phyloP scores from a whole-genome alignment of 2,797 vertebrate genomes.

The Neosilurus mollespiculum region DNA sequence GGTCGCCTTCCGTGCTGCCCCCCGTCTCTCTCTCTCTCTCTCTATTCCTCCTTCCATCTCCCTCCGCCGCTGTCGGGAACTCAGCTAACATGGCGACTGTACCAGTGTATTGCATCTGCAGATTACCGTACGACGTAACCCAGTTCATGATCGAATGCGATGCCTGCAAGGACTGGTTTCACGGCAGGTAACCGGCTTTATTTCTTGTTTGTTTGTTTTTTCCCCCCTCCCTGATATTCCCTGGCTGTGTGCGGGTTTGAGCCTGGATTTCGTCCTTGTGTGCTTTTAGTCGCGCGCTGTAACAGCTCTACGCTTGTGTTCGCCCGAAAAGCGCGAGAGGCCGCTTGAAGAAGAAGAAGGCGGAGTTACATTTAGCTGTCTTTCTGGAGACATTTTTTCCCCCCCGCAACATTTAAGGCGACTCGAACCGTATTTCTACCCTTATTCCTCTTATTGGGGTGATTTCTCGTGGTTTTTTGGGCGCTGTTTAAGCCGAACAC shows the following conservation, averaged over 20 bases:
- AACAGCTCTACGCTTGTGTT: constrained; percentile 64
- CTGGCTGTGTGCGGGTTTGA: constrained; percentile 45
- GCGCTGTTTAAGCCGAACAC: neutral
- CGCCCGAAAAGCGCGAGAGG: constrained; percentile 65
- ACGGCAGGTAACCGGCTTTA: constrained; percentile 85
- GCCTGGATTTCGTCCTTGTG: constrained; percentile 66
- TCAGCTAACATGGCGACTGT: constrained; percentile 97
- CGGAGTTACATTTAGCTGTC: constrained; percentile 74
- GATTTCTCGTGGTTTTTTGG: neutral
- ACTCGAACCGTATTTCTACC: neutral
- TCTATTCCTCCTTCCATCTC: constrained; percentile 61
- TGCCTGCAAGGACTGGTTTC: constrained; percentile 97
- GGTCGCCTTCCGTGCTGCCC: constrained; percentile 72
- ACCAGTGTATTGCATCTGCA: constrained; percentile 98
- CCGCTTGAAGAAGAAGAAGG: constrained; percentile 81
- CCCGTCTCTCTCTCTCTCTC: constrained; percentile 56
- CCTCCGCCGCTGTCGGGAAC: constrained; percentile 82
- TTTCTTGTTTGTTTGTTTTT: no score
- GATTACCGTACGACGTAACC: constrained; percentile 98
- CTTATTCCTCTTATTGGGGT: neutral
- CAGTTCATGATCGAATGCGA: constrained; percentile 99
- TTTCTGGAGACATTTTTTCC: constrained; percentile 70
- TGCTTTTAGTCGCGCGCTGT: constrained; percentile 45
- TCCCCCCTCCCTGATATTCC: constrained; percentile 33
- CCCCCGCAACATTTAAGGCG: constrained; percentile 50